Conservation (phyloP, 1,140 invertebrate species). For the Lepidurus arcticus region DNA sequence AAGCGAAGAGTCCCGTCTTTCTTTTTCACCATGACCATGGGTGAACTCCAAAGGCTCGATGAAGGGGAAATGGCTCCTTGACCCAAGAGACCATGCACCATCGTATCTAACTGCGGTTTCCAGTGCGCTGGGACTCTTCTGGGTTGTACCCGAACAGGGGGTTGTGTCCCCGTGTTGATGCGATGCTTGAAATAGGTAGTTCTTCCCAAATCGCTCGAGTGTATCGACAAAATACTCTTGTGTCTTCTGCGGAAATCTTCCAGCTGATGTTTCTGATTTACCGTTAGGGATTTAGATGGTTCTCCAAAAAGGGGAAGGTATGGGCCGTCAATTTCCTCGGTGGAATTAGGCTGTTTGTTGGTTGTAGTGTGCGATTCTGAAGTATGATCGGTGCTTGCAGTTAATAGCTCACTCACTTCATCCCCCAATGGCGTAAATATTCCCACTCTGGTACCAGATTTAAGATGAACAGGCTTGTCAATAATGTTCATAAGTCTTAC, state of each 20-base stretch:
- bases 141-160: background rate
- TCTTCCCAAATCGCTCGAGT: constrained; percentile 4
- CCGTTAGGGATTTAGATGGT: constrained; percentile 5
- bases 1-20: constrained; percentile 42
- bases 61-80: constrained; percentile 45
- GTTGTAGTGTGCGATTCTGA: background rate
- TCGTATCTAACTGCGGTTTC: background rate
- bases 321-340: background rate
- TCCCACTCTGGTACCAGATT: background rate
- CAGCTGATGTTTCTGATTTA: background rate
- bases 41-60: constrained; percentile 40
- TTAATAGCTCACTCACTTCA: background rate
- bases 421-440: background rate
- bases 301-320: background rate
- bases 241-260: background rate
- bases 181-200: background rate
- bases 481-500: background rate
- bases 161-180: constrained; percentile 1
- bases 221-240: background rate
- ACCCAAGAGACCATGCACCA: constrained; percentile 36
- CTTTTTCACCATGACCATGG: constrained; percentile 42
- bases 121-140: background rate
- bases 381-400: background rate
- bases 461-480: background rate
- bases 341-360: background rate